Evolutionary conservation across 2,797 vertebrate species (phyloP), one percentile per base, ranked within the genome.

Genomic region (Dryobates pubescens): DNA sequence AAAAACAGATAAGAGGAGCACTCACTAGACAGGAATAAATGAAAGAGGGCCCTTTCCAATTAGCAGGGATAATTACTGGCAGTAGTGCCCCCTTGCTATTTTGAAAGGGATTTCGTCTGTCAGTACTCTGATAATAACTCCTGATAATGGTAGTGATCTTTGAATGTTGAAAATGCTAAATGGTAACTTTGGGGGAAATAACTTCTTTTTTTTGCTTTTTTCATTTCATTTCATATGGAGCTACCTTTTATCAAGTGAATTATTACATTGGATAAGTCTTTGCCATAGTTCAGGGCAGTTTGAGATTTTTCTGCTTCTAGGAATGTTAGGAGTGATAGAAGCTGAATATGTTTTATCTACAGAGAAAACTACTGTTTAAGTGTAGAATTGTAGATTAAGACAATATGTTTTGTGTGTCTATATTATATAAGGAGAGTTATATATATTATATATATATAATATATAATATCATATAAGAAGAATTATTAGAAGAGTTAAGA

Each of bases 51-150:
- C 17, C 12, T 86, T 82, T 86, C 76, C 58, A 93, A 57, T 93
- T 90, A 74, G 70, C 45, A 29, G 32, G 56, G 69, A 41, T 88
- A 86, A 94, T 95, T 79, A 51, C 68, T 69, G 36, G 16, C 65
- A 79, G 43, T 89, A 94, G 58, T 67, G 59, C 10, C 30, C 29
- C 23, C 10, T 73, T 89, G 49, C 63, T 63, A 26, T 88, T 89
- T 92, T 79, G 57, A 88, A 89, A 86, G 76, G 45, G 54, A 64
- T 91, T 94, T 96, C 82, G n/a, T 90, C 89, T 43, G 29, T 96
- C 64, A 79, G 6, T 94, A 56, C 76, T 73, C 58, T 93, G 86
- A 95, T 87, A 94, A 92, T 81, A 91, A 67, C 26, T 91, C 63
- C 61, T 92, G 92, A 92, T 85, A 75, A 69, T 30, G 24, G 20